These are phyloP conservation scores for Gavialis gangeticus DNA, from an alignment of 2,113 vertebrate genomes.

Conservation along the genomic window DNA sequence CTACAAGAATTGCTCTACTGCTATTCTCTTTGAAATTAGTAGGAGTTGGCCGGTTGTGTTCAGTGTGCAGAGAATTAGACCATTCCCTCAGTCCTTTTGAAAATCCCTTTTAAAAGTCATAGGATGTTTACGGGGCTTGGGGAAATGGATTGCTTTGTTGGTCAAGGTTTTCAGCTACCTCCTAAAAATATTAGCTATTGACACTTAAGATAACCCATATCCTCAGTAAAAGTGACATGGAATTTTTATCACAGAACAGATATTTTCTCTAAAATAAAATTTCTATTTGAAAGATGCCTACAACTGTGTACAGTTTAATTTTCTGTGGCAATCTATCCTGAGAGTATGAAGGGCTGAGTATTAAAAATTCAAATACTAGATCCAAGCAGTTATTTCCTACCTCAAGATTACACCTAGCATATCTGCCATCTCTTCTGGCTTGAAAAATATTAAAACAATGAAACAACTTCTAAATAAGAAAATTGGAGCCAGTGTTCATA, in stretches of 20 bases:
- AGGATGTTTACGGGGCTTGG: background rate
- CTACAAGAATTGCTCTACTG: background rate
- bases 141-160: background rate
- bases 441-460: background rate
- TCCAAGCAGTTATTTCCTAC: background rate
- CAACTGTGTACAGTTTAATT: no score
- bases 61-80: background rate
- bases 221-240: accelerated
- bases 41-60: background rate
- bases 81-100: background rate
- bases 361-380: background rate
- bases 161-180: background rate
- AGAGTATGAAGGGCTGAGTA: background rate
- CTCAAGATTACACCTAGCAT: background rate
- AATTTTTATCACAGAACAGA: background rate
- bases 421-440: background rate
- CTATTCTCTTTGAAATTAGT: background rate
- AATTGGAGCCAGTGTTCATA: background rate
- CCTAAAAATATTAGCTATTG: background rate
- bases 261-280: background rate
- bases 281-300: background rate
- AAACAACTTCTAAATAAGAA: background rate
- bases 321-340: background rate
- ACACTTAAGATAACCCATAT: background rate
- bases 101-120: background rate